A percentile compares a stretch with the other conserved stretches of the same genome.
phyloP scores from a whole-genome alignment of 2,797 vertebrate species.

The Poecile montanus region DNA sequence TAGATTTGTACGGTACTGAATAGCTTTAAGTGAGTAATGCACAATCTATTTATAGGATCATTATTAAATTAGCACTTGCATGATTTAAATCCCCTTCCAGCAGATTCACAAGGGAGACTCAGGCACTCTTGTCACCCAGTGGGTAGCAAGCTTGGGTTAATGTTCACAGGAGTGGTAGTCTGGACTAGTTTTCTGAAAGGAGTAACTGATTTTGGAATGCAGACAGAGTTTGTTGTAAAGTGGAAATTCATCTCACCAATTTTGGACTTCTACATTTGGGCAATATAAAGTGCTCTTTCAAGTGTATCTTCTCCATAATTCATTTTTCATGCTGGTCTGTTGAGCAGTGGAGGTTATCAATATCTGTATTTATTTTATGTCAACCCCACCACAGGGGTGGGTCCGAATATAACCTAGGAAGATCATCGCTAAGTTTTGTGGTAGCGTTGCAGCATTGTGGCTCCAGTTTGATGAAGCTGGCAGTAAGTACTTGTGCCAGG shows the following conservation, averaged over 20 bases:
- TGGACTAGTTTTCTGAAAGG: not conserved
- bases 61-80: constrained; percentile 15
- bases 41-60: constrained; percentile 14
- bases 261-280: not conserved
- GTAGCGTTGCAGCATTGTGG: not conserved
- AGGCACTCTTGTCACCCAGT: not conserved
- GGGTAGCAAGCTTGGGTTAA: not conserved
- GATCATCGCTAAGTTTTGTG: not conserved
- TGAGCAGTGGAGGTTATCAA: not conserved
- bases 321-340: not conserved
- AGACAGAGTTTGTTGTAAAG: not conserved
- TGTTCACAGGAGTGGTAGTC: not conserved
- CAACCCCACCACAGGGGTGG: not conserved
- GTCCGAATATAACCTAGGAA: not conserved
- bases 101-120: not conserved
- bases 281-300: not conserved
- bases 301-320: not conserved
- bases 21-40: constrained; percentile 10
- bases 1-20: constrained; percentile 6
- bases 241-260: not conserved
- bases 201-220: not conserved
- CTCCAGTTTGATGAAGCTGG: not conserved
- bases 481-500: not conserved
- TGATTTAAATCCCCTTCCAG: not conserved
- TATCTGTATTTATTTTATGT: not conserved